These are phyloP conservation scores for Onchidella celtica DNA, from an alignment of 2,888 invertebrate genomes.

Conservation along the genomic window DNA sequence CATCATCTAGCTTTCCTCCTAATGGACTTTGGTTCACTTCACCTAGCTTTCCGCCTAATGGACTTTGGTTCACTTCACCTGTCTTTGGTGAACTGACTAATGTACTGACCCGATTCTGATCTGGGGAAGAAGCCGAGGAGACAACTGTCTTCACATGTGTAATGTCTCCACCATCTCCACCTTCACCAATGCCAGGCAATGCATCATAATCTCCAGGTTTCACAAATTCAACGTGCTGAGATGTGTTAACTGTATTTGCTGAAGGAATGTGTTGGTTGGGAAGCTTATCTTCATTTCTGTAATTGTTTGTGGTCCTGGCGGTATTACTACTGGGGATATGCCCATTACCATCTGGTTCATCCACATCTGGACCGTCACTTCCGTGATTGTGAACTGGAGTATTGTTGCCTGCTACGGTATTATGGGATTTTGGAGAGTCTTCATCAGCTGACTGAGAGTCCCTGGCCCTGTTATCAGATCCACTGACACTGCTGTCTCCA, in stretches of 20 bases:
- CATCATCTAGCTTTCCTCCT: background rate
- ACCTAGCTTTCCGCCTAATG: background rate
- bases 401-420: too few relatives aligned
- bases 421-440: too few relatives aligned
- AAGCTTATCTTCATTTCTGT: background rate
- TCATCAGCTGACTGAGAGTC: too few relatives aligned
- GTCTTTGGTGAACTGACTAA: too few relatives aligned
- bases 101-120: background rate
- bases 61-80: background rate
- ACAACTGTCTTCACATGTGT: background rate
- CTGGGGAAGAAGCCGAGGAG: background rate
- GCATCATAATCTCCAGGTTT: background rate
- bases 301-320: background rate
- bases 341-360: conserved; percentile 33
- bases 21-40: background rate
- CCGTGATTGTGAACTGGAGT: too few relatives aligned
- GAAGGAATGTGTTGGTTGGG: background rate
- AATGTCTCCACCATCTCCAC: background rate
- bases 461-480: background rate
- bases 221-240: background rate
- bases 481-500: background rate
- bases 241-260: background rate
- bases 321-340: background rate
- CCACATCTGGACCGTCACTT: background rate
- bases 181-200: background rate